These are phyloP conservation scores for Monochamus saltuarius DNA, from an alignment of 1,140 invertebrate species.

Conservation along the genomic window DNA sequence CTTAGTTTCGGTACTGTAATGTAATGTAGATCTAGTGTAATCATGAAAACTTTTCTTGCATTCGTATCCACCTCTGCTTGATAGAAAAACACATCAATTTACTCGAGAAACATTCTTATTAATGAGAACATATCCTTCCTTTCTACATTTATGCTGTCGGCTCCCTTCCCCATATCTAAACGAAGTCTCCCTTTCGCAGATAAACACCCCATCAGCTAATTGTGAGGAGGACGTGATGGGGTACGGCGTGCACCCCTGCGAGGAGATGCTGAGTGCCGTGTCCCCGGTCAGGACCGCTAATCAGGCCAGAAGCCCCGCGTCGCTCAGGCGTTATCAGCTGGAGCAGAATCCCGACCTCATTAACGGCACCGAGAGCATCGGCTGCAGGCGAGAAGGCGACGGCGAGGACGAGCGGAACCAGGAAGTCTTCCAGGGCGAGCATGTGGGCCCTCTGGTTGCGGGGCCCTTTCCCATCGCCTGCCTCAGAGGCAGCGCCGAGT, in stretches of 20 bases:
- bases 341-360: constrained; percentile 76
- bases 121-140: no score
- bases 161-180: no score
- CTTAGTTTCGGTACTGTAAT: no score
- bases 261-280: constrained; percentile 21
- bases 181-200: constrained; percentile 3
- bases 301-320: constrained; percentile 42
- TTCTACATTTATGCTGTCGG: no score
- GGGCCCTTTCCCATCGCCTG: constrained; percentile 18
- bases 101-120: no score
- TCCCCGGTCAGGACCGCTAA: constrained; percentile 33
- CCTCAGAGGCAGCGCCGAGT: constrained; percentile 24
- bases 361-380: constrained; percentile 68
- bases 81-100: no score
- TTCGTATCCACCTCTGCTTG: no score
- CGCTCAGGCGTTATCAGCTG: constrained; percentile 52
- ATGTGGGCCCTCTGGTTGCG: not conserved
- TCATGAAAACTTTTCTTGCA: no score
- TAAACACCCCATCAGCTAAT: constrained; percentile 10
- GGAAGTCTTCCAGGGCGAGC: constrained; percentile 55
- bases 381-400: constrained; percentile 56
- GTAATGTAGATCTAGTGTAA: no score
- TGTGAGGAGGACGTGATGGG: constrained; percentile 3
- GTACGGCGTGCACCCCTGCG: constrained; percentile 11
- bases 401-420: constrained; percentile 26